Evolutionary conservation across 2,797 vertebrate species (phyloP).

Genomic region (Dallia pectoralis): DNA sequence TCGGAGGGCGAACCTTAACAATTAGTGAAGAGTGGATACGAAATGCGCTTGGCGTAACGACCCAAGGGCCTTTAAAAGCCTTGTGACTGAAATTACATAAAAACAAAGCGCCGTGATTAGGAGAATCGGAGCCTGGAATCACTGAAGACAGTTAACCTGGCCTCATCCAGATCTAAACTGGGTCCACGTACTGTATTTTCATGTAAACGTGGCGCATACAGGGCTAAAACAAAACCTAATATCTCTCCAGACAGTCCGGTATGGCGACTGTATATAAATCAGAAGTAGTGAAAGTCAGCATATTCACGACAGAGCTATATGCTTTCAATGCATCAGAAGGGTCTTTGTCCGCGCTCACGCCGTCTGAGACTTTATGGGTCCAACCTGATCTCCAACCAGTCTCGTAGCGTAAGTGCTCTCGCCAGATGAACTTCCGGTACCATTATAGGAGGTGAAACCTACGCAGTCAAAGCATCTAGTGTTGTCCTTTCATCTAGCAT

Average conservation of each 20-base stretch:
- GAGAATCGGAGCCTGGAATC: background rate
- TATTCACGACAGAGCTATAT: slow-evolving; percentile 35
- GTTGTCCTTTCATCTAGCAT: slow-evolving; percentile 25
- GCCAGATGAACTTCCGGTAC: slow-evolving; percentile 40
- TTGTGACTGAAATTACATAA: background rate
- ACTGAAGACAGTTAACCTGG: slow-evolving; percentile 1
- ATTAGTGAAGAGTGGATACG: background rate
- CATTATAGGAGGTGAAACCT: slow-evolving; percentile 33
- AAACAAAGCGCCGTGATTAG: background rate
- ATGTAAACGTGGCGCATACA: slow-evolving; percentile 25
- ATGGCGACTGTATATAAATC: slow-evolving; percentile 25
- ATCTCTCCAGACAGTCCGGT: slow-evolving; percentile 23
- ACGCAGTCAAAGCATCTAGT: slow-evolving; percentile 17
- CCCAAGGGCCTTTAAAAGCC: background rate
- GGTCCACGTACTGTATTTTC: slow-evolving; percentile 14
- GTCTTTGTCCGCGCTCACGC: slow-evolving; percentile 41
- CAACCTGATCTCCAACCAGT: slow-evolving; percentile 24
- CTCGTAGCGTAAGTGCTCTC: slow-evolving; percentile 31
- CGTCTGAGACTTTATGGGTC: slow-evolving; percentile 33
- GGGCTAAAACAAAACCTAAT: slow-evolving; percentile 24
- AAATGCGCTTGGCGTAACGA: background rate
- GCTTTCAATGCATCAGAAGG: slow-evolving; percentile 38
- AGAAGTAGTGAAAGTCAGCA: slow-evolving; percentile 21
- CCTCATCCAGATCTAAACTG: slow-evolving; percentile 13
- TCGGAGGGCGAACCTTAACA: background rate